Evolutionary conservation across 2,797 vertebrate genomes (phyloP).

Genomic region (Merluccius polli): DNA sequence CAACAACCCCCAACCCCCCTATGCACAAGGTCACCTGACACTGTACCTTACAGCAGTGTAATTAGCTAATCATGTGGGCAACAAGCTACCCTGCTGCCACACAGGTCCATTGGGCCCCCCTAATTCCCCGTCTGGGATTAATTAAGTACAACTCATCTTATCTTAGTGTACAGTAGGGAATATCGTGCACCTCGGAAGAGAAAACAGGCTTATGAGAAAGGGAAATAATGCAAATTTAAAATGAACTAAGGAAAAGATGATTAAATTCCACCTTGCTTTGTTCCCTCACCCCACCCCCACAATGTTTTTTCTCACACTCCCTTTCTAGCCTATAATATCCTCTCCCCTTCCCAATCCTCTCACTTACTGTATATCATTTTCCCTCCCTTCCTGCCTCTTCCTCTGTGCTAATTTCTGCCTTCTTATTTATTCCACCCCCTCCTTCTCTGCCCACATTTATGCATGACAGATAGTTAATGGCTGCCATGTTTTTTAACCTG

Average conservation of each 20-base stretch:
- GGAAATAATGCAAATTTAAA: too few species aligned
- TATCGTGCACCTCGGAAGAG: too few species aligned
- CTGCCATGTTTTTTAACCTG: slow-evolving; percentile 32
- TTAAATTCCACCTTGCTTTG: background rate
- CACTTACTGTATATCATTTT: background rate
- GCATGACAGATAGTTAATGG: slow-evolving; percentile 49
- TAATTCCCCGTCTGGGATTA: background rate
- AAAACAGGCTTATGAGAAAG: too few species aligned
- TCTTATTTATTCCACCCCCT: background rate
- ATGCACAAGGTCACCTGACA: background rate
- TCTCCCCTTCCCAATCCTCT: background rate
- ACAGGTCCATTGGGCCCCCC: too few species aligned
- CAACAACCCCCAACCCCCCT: too few species aligned
- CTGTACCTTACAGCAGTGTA: background rate
- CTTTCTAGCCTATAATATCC: background rate
- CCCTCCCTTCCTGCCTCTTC: background rate
- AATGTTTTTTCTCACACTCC: too few species aligned
- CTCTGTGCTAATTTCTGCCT: background rate
- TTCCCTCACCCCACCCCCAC: background rate
- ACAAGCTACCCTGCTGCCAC: too few species aligned
- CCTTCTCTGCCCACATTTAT: background rate
- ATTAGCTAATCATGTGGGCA: background rate
- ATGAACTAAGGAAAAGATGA: too few species aligned
- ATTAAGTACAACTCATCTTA: background rate
- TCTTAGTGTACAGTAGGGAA: background rate